Conservation (phyloP, 2,888 invertebrate species). For the Folsomia manolachei region DNA sequence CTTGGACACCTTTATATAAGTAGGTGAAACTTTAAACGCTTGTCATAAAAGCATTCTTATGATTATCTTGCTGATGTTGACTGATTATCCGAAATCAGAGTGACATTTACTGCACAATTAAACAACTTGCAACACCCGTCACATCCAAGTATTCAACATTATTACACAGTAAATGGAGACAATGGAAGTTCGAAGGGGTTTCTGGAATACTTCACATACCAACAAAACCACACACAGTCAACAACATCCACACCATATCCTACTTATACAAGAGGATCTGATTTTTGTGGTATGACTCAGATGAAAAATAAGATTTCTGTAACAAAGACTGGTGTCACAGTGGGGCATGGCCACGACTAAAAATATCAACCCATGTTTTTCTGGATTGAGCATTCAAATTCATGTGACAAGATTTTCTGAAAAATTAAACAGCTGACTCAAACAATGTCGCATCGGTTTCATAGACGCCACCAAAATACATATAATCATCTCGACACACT, state of each 20-base stretch:
- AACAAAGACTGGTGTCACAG: background rate
- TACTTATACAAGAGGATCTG: background rate
- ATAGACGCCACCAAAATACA: background rate
- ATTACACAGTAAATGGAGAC: background rate
- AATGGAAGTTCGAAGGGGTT: background rate
- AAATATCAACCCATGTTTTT: background rate
- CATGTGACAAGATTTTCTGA: background rate
- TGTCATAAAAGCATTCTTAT: background rate
- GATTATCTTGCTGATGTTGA: constrained; percentile 1
- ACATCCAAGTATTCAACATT: too few species aligned
- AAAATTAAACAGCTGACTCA: background rate
- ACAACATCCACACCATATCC: background rate
- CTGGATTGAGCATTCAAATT: background rate
- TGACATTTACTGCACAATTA: constrained; percentile 18
- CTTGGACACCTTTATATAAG: background rate
- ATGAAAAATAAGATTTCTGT: background rate
- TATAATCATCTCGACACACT: too few species aligned
- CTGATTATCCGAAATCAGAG: background rate
- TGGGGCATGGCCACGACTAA: background rate
- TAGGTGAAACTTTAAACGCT: background rate
- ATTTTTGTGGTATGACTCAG: background rate
- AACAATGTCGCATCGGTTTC: background rate
- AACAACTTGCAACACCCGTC: background rate
- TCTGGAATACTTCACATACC: constrained; percentile 5
- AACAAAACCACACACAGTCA: constrained; percentile 5